Percentiles rank a stretch among this genome's conserved stretches.
Evolutionary conservation across 2,888 invertebrate species (phyloP).

Genomic region (Drosophila cyrtoloma): DNA sequence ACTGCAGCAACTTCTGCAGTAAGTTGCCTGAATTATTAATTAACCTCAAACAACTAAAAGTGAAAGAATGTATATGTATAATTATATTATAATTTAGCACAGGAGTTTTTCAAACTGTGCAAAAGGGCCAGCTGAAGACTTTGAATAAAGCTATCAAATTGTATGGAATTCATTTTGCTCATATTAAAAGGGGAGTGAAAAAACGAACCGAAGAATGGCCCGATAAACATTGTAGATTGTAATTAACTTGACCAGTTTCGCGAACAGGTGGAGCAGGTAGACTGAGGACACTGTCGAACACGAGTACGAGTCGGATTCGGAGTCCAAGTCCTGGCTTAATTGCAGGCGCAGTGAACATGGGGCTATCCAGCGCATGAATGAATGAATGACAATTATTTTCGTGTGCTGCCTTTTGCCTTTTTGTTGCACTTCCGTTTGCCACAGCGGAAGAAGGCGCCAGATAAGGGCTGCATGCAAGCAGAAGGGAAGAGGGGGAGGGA

Average conservation of each 20-base stretch:
- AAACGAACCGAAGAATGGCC: slow-evolving; percentile 27
- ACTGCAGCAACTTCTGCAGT: slow-evolving; percentile 70
- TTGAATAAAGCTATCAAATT: slow-evolving; percentile 47
- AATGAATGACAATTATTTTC: slow-evolving; percentile 75
- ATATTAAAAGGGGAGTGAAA: slow-evolving; percentile 12
- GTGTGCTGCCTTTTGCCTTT: slow-evolving; percentile 32
- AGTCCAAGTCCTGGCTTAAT: slow-evolving; percentile 55
- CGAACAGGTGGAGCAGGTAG: slow-evolving; percentile 21
- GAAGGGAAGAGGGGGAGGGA: background rate
- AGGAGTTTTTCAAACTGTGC: slow-evolving; percentile 11
- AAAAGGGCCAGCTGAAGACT: background rate
- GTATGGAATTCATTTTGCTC: slow-evolving; percentile 44
- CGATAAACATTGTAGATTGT: slow-evolving; percentile 80
- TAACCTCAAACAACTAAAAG: slow-evolving; percentile 76
- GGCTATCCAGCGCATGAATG: slow-evolving; percentile 27
- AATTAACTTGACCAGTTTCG: slow-evolving; percentile 72
- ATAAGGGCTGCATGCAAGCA: slow-evolving; percentile 34
- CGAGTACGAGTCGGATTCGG: slow-evolving; percentile 1
- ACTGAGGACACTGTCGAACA: slow-evolving; percentile 8
- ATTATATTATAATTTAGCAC: slow-evolving; percentile 54
- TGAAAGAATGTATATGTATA: slow-evolving; percentile 50
- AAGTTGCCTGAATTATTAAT: slow-evolving; percentile 75
- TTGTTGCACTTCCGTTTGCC: slow-evolving; percentile 73
- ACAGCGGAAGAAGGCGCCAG: slow-evolving; percentile 64
- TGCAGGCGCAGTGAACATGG: slow-evolving; percentile 62